phyloP scores from a whole-genome alignment of 2,888 invertebrate species.

The Boloria euphrosyne region DNA sequence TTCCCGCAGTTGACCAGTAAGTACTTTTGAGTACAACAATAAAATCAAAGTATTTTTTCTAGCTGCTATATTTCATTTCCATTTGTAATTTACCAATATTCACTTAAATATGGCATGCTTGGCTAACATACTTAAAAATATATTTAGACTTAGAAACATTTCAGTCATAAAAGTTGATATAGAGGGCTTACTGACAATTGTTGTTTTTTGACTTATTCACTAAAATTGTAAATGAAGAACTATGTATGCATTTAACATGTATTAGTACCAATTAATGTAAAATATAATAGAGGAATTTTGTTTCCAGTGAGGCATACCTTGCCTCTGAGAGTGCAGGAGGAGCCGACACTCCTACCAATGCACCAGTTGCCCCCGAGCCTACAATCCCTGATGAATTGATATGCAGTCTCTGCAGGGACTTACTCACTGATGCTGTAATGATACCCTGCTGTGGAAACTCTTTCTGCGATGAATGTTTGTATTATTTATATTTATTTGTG shows the following conservation, averaged over 20 bases:
- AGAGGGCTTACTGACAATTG: no score
- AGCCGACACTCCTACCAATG: conserved; percentile 81
- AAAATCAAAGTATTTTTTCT: no score
- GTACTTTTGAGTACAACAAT: conserved; percentile 1
- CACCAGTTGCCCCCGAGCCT: conserved; percentile 86
- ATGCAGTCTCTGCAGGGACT: conserved; percentile 95
- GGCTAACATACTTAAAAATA: no score
- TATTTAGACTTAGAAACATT: no score
- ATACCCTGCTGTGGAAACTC: conserved; percentile 99
- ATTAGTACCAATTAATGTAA: neutral
- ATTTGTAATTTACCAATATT: no score
- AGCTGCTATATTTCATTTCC: no score
- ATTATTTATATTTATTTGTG: conserved; percentile 10
- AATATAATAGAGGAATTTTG: neutral
- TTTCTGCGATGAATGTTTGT: conserved; percentile 97
- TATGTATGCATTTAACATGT: neutral
- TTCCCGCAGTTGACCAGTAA: conserved; percentile 94
- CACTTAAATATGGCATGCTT: no score
- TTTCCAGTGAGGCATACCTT: conserved; percentile 88
- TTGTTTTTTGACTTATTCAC: no score
- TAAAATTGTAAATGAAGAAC: no score
- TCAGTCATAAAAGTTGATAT: no score
- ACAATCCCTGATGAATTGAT: conserved; percentile 95
- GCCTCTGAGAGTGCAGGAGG: conserved; percentile 84
- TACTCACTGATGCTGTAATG: conserved; percentile 97